Conservation (phyloP, 2,797 vertebrate species). For the Pteropus rufus region DNA sequence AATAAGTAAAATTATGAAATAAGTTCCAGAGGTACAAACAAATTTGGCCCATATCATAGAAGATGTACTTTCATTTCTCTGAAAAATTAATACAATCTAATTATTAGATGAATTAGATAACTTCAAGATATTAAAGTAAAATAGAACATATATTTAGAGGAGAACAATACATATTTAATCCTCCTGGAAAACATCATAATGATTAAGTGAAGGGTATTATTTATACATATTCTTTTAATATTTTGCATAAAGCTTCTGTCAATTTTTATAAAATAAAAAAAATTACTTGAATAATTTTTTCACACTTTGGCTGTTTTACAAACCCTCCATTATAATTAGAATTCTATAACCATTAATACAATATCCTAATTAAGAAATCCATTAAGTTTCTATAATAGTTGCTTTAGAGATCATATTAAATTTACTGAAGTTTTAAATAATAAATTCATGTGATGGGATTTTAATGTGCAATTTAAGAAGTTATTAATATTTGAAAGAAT, state of each 20-base stretch:
- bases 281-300: slow-evolving; percentile 48
- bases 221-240: slow-evolving; percentile 25
- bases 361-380: slow-evolving; percentile 66
- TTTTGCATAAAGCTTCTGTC: slow-evolving; percentile 40
- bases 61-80: neutral
- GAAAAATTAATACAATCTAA: neutral
- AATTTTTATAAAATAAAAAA: slow-evolving; percentile 25
- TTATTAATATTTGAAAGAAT: slow-evolving; percentile 64
- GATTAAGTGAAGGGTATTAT: slow-evolving; percentile 13
- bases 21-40: neutral
- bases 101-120: neutral
- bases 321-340: slow-evolving; percentile 61
- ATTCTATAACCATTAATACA: slow-evolving; percentile 45
- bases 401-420: slow-evolving; percentile 63
- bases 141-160: neutral
- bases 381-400: slow-evolving; percentile 66
- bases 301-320: slow-evolving; percentile 42
- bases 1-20: neutral
- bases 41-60: neutral
- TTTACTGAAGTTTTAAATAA: slow-evolving; percentile 67
- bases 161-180: neutral
- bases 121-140: neutral
- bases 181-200: neutral
- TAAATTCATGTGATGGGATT: slow-evolving; percentile 63
- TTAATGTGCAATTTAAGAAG: slow-evolving; percentile 67